These are phyloP conservation scores for Hemiscyllium ocellatum DNA, from an alignment of 2,113 vertebrate species.

Conservation along the genomic window DNA sequence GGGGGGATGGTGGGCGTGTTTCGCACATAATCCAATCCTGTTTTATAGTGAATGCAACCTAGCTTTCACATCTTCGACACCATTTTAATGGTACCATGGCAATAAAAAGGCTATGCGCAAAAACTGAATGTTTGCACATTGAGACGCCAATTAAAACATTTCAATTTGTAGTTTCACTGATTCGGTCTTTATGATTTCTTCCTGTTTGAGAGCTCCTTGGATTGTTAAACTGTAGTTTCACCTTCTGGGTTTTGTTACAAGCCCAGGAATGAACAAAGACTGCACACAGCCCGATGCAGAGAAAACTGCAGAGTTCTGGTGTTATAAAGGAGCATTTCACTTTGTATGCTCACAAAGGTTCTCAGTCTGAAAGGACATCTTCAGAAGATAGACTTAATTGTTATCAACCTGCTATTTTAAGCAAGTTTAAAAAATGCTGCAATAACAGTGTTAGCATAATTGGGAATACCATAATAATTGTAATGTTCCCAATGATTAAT, in stretches of 20 bases:
- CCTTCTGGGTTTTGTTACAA: not conserved
- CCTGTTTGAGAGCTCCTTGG: not conserved
- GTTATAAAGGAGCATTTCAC: conserved; percentile 1
- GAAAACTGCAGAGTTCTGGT: not conserved
- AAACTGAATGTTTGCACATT: not conserved
- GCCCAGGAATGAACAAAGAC: not conserved
- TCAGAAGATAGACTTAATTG: not conserved
- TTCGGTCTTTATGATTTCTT: not conserved
- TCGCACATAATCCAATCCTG: not conserved
- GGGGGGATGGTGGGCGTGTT: too few relatives aligned
- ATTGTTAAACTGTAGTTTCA: not conserved
- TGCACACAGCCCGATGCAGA: not conserved
- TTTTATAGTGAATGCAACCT: not conserved
- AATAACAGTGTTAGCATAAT: not conserved
- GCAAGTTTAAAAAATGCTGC: not conserved
- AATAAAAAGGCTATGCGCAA: conserved; percentile 12
- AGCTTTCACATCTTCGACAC: not conserved
- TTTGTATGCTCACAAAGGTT: not conserved
- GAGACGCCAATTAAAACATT: not conserved
- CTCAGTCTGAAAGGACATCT: not conserved
- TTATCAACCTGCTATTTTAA: not conserved
- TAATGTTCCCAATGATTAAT: not conserved
- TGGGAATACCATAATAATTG: not conserved
- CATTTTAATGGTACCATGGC: conserved; percentile 1
- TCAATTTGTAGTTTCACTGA: not conserved